Conservation (phyloP, 2,797 vertebrate species). For the Rhinichthys osculus region DNA sequence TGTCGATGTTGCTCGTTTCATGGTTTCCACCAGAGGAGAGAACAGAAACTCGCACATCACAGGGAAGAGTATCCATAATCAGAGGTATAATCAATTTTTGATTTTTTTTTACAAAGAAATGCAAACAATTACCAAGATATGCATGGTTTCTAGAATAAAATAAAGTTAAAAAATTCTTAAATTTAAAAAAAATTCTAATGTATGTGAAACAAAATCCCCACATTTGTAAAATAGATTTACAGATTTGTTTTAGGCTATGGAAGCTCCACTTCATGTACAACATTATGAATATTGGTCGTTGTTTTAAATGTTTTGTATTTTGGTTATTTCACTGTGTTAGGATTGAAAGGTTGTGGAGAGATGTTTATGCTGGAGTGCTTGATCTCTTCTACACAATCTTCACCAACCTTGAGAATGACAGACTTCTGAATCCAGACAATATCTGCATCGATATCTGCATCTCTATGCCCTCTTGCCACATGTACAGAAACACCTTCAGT, state of each 20-base stretch:
- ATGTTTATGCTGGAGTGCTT: constrained; percentile 46
- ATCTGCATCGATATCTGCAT: no score
- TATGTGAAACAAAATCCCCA: background rate
- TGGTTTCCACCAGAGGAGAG: background rate
- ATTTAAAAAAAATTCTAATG: background rate
- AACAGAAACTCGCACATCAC: background rate
- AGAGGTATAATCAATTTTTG: background rate
- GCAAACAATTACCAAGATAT: background rate
- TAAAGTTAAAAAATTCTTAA: background rate
- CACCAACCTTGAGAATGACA: constrained; percentile 44
- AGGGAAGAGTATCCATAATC: background rate
- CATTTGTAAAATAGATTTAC: background rate
- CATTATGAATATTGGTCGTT: background rate
- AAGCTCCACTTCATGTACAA: background rate
- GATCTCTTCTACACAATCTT: constrained; percentile 50
- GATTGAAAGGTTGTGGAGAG: constrained; percentile 29
- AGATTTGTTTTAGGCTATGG: background rate
- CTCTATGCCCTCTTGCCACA: constrained; percentile 33
- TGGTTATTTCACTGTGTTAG: background rate
- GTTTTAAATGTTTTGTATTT: background rate
- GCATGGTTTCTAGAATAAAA: background rate
- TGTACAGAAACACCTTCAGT: constrained; percentile 40
- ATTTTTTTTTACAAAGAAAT: background rate
- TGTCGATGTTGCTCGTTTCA: constrained; percentile 9
- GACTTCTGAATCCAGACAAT: constrained; percentile 48